phyloP scores from a whole-genome alignment of 2,113 vertebrate species.

The Saimiri boliviensis region DNA sequence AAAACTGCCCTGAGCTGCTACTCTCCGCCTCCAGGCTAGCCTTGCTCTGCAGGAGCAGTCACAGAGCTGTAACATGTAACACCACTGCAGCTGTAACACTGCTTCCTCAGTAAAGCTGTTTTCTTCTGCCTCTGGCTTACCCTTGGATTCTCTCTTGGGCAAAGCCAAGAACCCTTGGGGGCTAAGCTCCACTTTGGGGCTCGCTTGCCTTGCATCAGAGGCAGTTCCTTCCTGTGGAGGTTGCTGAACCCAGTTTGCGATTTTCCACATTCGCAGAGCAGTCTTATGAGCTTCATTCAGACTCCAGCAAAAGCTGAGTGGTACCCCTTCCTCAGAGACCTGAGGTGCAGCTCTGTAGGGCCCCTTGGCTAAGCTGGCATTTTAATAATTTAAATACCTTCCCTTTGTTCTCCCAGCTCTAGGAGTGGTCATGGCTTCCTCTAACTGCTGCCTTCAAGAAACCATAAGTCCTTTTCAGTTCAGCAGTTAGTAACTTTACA shows the following conservation, averaged over 20 bases:
- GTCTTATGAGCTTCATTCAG: neutral
- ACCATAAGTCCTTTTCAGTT: neutral
- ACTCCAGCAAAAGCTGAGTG: neutral
- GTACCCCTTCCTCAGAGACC: neutral
- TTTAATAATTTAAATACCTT: neutral
- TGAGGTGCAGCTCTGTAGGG: neutral
- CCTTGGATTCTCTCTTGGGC: no score
- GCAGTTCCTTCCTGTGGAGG: neutral
- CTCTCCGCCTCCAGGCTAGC: no score
- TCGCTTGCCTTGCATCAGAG: no score
- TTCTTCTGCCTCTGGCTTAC: no score
- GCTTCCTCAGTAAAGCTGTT: no score
- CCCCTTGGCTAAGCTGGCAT: neutral
- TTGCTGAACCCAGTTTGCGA: neutral
- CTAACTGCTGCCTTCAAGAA: neutral
- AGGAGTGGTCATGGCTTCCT: neutral
- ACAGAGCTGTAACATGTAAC: no score
- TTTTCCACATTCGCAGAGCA: neutral
- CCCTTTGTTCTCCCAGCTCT: neutral
- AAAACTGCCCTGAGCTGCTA: no score
- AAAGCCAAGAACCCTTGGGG: no score
- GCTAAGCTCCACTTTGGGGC: no score
- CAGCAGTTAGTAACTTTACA: neutral
- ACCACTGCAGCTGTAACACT: no score
- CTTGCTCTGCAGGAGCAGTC: no score